These are phyloP conservation scores for Alfaro cultratus DNA, from an alignment of 2,797 vertebrate genomes.

Conservation along the genomic window DNA sequence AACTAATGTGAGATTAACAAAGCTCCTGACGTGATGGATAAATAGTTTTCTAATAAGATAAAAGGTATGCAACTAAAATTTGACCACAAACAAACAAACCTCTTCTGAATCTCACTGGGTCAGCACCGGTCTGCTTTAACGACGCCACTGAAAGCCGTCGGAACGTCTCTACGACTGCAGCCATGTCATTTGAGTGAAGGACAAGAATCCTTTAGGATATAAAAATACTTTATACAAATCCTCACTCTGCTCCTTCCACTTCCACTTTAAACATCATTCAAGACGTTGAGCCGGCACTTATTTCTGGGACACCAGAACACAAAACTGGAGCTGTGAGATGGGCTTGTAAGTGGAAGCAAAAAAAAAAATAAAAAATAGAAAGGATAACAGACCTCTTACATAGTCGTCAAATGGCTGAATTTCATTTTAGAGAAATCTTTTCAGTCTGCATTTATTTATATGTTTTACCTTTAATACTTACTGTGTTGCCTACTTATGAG, in stretches of 20 bases:
- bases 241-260: background rate
- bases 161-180: slow-evolving; percentile 24
- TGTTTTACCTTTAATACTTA: background rate
- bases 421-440: background rate
- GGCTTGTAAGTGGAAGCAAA: background rate
- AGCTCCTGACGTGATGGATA: background rate
- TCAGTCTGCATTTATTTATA: background rate
- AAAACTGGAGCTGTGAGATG: background rate
- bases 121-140: slow-evolving; percentile 36
- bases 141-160: slow-evolving; percentile 41
- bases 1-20: background rate
- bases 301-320: background rate
- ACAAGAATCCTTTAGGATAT: background rate
- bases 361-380: too few relatives aligned
- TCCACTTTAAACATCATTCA: background rate
- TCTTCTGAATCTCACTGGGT: slow-evolving; percentile 1
- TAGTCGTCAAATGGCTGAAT: background rate
- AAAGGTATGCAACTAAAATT: background rate
- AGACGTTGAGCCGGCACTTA: background rate
- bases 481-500: background rate
- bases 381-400: background rate
- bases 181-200: too few relatives aligned
- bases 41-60: background rate
- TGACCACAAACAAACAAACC: background rate
- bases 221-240: background rate